Conservation (phyloP, 2,797 vertebrate species). For the Neomorphus geoffroyi region DNA sequence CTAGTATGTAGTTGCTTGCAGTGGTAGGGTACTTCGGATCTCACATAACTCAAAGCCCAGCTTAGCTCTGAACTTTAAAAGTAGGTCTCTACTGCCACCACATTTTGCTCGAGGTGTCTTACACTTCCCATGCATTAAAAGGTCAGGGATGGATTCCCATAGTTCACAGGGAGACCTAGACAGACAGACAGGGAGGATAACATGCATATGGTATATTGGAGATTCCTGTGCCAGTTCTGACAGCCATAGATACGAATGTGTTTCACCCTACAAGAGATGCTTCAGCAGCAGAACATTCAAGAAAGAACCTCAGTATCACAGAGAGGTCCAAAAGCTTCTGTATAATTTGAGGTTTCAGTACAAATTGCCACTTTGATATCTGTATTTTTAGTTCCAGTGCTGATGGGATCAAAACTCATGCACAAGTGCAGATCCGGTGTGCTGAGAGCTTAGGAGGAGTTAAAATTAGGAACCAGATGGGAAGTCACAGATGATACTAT, state of each 20-base stretch:
- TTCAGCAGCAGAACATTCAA: background rate
- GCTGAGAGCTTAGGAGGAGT: background rate
- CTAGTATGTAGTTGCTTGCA: background rate
- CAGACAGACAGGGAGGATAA: background rate
- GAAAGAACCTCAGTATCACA: background rate
- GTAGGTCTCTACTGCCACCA: slow-evolving; percentile 46
- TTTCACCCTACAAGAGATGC: background rate
- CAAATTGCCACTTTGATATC: background rate
- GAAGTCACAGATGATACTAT: background rate
- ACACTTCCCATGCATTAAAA: background rate
- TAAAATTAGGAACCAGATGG: slow-evolving; percentile 33
- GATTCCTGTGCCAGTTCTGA: background rate
- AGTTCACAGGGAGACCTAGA: background rate
- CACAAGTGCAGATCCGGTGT: background rate
- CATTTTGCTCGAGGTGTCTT: background rate
- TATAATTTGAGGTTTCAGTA: background rate
- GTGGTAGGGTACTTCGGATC: background rate
- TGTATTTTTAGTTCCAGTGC: slow-evolving; percentile 3
- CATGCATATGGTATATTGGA: background rate
- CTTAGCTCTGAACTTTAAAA: slow-evolving; percentile 9
- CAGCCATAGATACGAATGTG: background rate
- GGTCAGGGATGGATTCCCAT: background rate
- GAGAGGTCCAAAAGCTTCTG: background rate
- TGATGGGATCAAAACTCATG: background rate
- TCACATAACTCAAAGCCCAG: background rate